These are phyloP conservation scores for Heliconius himera DNA, from an alignment of 1,140 invertebrate species.

Conservation along the genomic window DNA sequence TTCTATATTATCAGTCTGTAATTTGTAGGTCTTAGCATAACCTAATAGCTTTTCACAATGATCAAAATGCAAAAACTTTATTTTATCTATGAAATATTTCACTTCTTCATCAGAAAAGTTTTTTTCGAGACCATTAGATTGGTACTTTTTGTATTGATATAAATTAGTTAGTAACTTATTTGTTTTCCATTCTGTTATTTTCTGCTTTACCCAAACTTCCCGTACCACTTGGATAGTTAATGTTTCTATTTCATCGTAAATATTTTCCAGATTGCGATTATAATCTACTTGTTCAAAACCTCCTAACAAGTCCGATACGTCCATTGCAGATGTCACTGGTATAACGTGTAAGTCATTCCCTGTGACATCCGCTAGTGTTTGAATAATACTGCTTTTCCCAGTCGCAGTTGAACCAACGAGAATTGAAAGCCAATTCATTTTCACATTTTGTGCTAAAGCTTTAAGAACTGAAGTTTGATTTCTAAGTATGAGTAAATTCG, in stretches of 20 bases:
- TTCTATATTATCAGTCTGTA: constrained; percentile 44
- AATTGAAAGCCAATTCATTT: constrained; percentile 96
- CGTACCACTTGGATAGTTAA: constrained; percentile 60
- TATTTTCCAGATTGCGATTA: constrained; percentile 68
- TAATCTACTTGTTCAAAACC: constrained; percentile 96
- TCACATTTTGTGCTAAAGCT: constrained; percentile 90
- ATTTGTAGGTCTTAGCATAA: constrained; percentile 39
- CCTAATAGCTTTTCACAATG: constrained; percentile 68
- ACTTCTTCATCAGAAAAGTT: constrained; percentile 82
- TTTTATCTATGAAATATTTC: constrained; percentile 81
- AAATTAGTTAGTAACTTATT: constrained; percentile 60
- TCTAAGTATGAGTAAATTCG: constrained; percentile 84
- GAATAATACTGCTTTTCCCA: constrained; percentile 93
- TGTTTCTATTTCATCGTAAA: constrained; percentile 68
- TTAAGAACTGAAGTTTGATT: constrained; percentile 86
- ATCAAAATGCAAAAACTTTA: constrained; percentile 64
- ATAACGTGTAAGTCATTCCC: constrained; percentile 89
- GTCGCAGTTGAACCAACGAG: constrained; percentile 90
- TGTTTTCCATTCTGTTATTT: constrained; percentile 48
- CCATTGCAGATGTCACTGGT: constrained; percentile 95
- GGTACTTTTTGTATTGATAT: constrained; percentile 59
- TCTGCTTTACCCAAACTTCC: constrained; percentile 54
- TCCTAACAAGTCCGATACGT: constrained; percentile 96
- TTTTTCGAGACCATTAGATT: constrained; percentile 39
- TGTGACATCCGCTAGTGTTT: constrained; percentile 88